These are phyloP conservation scores for Apodemus speciosus DNA, from an alignment of 2,113 vertebrate species.

Conservation along the genomic window DNA sequence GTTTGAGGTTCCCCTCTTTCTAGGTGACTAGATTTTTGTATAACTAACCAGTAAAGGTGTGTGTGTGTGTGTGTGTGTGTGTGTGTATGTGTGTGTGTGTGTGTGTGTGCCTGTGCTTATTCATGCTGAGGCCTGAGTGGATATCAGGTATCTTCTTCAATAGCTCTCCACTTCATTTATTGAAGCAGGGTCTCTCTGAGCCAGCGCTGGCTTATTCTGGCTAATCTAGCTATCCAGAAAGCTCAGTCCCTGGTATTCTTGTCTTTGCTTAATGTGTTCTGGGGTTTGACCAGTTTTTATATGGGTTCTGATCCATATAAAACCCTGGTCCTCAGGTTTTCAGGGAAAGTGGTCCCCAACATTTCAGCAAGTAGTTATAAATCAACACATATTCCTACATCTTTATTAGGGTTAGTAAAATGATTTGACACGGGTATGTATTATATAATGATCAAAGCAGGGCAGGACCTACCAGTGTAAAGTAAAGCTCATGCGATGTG, in stretches of 20 bases:
- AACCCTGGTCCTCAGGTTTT: background rate
- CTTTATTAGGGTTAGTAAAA: background rate
- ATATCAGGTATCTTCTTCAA: background rate
- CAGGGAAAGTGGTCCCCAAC: background rate
- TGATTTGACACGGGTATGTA: background rate
- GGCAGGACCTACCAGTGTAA: background rate
- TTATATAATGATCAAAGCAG: background rate
- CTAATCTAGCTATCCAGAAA: background rate
- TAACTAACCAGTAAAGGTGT: background rate
- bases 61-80: background rate
- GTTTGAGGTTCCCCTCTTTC: background rate
- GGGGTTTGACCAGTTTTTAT: background rate
- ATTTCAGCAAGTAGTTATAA: background rate
- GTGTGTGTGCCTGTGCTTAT: background rate
- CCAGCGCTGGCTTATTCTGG: background rate
- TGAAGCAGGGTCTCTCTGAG: background rate
- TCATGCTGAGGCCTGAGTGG: background rate
- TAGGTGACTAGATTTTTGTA: background rate
- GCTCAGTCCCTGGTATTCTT: background rate
- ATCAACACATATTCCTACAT: background rate
- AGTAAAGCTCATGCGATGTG: background rate
- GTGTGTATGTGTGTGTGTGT: background rate
- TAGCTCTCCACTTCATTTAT: background rate
- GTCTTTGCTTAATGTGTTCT: background rate
- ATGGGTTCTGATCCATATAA: background rate